Conservation (phyloP, 2,113 vertebrate genomes). For the Cathartes aura region DNA sequence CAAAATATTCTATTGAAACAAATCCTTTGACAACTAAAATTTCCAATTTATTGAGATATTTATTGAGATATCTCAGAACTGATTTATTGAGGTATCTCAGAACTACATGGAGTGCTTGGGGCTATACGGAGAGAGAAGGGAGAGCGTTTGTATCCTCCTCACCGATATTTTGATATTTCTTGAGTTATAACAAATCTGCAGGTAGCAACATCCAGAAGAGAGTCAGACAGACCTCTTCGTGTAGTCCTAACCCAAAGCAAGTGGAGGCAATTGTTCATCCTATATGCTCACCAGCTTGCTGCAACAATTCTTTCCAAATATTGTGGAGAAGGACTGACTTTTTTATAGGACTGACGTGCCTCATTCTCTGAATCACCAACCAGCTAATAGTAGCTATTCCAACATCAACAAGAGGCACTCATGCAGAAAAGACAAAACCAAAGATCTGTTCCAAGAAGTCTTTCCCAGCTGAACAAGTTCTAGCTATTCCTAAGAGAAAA, state of each 20-base stretch:
- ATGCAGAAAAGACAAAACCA: conserved; percentile 60
- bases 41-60: neutral
- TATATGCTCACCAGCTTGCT: neutral
- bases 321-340: neutral
- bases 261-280: neutral
- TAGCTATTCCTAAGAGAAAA: conserved; percentile 59
- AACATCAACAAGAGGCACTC: conserved; percentile 44
- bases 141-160: neutral
- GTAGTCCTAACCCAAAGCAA: neutral
- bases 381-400: conserved; percentile 10
- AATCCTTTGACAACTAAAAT: neutral
- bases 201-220: neutral
- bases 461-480: conserved; percentile 66
- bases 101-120: neutral
- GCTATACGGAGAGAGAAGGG: neutral
- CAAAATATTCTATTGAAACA: neutral
- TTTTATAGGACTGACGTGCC: neutral
- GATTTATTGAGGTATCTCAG: neutral
- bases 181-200: neutral
- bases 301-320: neutral
- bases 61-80: neutral
- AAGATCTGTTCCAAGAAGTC: conserved; percentile 52
- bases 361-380: conserved; percentile 37
- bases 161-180: accelerated
- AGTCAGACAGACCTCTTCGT: neutral